Evolutionary conservation across 37 sponge, comb jelly and placozoan species (phyloP).

Genomic region (Ianthella basta): DNA sequence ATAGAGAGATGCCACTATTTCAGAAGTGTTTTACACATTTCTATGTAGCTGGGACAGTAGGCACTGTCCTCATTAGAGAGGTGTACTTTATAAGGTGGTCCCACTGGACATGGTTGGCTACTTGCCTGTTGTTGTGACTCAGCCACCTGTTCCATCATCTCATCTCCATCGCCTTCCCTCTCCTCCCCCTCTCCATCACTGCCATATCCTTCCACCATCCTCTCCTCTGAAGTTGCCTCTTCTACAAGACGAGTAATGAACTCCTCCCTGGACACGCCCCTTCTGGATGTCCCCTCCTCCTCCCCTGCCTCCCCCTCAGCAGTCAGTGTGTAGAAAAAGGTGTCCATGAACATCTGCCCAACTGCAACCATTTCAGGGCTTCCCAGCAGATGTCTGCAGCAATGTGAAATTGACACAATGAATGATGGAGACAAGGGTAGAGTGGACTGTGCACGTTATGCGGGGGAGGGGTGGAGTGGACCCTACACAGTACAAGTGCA

Average conservation of each 20-base stretch:
- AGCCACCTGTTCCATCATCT: slow-evolving; percentile 25
- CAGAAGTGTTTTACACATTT: too few relatives aligned
- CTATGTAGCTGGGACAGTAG: too few relatives aligned
- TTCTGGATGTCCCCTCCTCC: background rate
- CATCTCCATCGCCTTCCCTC: background rate
- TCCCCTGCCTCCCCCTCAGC: too few relatives aligned
- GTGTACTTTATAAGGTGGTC: too few relatives aligned
- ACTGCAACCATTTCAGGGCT: slow-evolving; percentile 14
- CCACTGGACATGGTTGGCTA: too few relatives aligned
- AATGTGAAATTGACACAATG: too few relatives aligned
- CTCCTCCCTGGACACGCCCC: background rate
- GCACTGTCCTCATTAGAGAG: too few relatives aligned
- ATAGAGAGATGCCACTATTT: too few relatives aligned
- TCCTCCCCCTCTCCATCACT: slow-evolving; percentile 17
- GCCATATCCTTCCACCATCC: background rate
- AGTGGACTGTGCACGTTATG: background rate
- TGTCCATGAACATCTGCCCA: slow-evolving; percentile 11
- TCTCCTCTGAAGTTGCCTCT: background rate
- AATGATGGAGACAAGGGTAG: background rate
- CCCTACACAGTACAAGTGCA: too few relatives aligned
- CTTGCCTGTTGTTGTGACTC: slow-evolving; percentile 19
- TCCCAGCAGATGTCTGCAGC: background rate
- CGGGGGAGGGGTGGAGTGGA: too few relatives aligned
- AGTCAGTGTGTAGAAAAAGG: background rate
- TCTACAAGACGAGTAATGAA: slow-evolving; percentile 22